Evolutionary conservation across 1,140 invertebrate genomes (phyloP).

Genomic region (Phocides pigmalion): DNA sequence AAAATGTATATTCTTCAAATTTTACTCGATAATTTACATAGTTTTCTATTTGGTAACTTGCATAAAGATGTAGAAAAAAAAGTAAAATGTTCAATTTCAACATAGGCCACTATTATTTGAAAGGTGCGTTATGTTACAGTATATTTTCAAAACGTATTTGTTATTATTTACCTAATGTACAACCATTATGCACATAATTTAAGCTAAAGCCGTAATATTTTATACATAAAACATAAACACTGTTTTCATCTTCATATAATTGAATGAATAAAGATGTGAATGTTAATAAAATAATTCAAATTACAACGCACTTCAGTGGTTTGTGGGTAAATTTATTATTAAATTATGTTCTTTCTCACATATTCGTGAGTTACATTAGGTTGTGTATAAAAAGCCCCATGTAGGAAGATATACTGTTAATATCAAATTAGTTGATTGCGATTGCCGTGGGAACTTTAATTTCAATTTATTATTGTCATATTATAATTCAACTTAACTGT

Average conservation of each 20-base stretch:
- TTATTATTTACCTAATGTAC: too few relatives aligned
- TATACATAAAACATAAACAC: neutral
- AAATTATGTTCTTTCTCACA: constrained; percentile 22
- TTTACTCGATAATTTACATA: too few relatives aligned
- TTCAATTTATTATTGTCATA: neutral
- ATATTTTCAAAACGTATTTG: too few relatives aligned
- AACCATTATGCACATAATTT: too few relatives aligned
- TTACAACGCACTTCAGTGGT: neutral
- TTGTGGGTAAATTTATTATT: constrained; percentile 15
- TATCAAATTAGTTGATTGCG: neutral
- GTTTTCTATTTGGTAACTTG: too few relatives aligned
- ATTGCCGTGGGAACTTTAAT: neutral
- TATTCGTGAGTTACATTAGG: constrained; percentile 17
- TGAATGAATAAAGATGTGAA: neutral
- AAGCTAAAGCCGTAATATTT: too few relatives aligned
- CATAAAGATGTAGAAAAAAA: too few relatives aligned
- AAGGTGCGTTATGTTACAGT: too few relatives aligned
- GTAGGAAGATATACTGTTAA: constrained; percentile 1
- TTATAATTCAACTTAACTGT: neutral
- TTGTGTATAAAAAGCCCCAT: constrained; percentile 7
- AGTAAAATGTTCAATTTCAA: too few relatives aligned
- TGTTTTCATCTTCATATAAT: neutral
- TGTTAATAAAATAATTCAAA: constrained; percentile 11
- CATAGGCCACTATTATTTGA: too few relatives aligned
- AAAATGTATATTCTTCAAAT: too few relatives aligned